A percentile compares a stretch with the other conserved stretches of the same genome.
These are phyloP conservation scores for Aldrovandia affinis DNA, from an alignment of 2,797 vertebrate genomes.

Conservation along the genomic window DNA sequence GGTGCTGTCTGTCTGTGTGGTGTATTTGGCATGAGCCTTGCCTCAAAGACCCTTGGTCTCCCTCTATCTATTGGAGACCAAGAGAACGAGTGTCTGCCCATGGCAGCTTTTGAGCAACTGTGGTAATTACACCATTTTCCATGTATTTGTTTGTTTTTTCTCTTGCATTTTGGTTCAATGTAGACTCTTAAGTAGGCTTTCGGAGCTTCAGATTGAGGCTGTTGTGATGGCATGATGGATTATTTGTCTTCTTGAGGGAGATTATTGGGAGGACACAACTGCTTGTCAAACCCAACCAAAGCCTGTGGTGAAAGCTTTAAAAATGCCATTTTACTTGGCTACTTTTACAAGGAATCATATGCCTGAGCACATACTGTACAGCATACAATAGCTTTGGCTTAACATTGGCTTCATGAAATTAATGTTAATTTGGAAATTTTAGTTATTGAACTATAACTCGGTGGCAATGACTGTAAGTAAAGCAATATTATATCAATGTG, in stretches of 20 bases:
- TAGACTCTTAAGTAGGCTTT: not conserved
- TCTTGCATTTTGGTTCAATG: not conserved
- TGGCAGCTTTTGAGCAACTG: not conserved
- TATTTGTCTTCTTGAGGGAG: not conserved
- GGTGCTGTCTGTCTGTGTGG: conserved; percentile 59
- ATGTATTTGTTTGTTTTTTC: not conserved
- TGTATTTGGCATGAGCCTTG: conserved; percentile 58
- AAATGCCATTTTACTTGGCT: not conserved
- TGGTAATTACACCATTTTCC: no score
- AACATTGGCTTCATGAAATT: not conserved
- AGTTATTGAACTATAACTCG: not conserved
- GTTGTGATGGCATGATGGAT: not conserved
- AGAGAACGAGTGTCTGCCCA: not conserved
- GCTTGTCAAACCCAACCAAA: not conserved
- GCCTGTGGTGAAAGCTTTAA: not conserved
- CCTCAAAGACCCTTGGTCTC: not conserved
- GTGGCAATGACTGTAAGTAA: not conserved
- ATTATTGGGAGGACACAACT: not conserved
- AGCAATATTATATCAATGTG: not conserved
- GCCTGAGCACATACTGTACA: not conserved
- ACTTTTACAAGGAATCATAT: not conserved
- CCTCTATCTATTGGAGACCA: not conserved
- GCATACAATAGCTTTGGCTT: not conserved
- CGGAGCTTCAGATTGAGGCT: not conserved
- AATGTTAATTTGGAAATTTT: not conserved